Evolutionary conservation across 1,140 invertebrate genomes (phyloP), one percentile per base, ranked within the genome.

Genomic region (Melanaphis sacchari): DNA sequence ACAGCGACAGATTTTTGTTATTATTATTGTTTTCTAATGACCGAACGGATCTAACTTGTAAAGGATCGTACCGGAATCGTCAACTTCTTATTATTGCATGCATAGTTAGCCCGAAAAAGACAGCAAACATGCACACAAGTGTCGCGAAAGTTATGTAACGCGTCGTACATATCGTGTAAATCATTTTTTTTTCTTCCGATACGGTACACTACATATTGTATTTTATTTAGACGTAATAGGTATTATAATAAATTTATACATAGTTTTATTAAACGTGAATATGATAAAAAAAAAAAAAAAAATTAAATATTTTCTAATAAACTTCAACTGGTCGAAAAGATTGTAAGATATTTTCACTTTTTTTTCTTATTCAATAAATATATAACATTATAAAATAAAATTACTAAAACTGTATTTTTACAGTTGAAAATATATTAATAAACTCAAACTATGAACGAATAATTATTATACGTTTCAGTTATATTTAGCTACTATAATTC

Each of bases 351-450:
- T 88, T 46, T 43, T 43, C 43, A 9, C 11, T 9, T 43, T 43
- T 43, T 43, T 43, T 88, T 88, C 22, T 11, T 88, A 22, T 43
- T 11, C 11, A 43, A 43, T 43, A 82, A 82, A 84, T 24, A 40
- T 41, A 84, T 84, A 76, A 36, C 31, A 54, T 31, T 9, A 31
- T 66, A 81, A 81, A 81, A 41, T 84, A 88, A 43, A 49, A 88
- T 88, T 49, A 49, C 46, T 88, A 46, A 88, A 88, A 88, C n/a
- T 43, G 40, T 9, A 85, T 85, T 43, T 85, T 85, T 40, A 85
- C 84, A 24, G 41, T 85, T 40, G 40, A 85, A 41, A 85, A 41
- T 85, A 43, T 85, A 85, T 40, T 41, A 40, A 85, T 85, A 85
- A 85, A 85, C 43, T 85, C 84, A 85, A 85, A 26, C 43, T 85